Conservation (phyloP, 2,888 invertebrate genomes). For the Dryobotodes eremita region DNA sequence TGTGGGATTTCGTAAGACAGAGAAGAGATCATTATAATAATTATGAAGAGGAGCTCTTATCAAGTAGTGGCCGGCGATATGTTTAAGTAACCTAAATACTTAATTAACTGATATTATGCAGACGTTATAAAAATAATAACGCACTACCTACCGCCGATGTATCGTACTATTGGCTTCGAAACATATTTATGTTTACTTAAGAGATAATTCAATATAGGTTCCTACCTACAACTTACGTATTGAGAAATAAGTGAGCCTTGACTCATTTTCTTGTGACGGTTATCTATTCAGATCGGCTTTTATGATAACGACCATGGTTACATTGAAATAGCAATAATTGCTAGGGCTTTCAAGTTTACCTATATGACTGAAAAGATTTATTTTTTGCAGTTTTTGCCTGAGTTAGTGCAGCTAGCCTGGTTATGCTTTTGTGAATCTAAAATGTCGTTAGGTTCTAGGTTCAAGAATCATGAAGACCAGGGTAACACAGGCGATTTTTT, state of each 20-base stretch:
- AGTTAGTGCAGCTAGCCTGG: background rate
- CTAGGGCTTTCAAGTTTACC: background rate
- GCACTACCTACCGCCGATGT: background rate
- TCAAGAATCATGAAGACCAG: background rate
- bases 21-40: background rate
- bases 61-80: background rate
- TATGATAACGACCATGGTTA: background rate
- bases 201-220: background rate
- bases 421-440: background rate
- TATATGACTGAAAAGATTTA: background rate
- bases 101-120: background rate
- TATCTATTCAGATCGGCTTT: constrained; percentile 1
- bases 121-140: background rate
- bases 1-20: background rate
- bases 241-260: constrained; percentile 13
- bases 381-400: background rate
- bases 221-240: background rate
- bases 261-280: background rate
- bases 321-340: background rate
- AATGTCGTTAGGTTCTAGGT: background rate
- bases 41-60: background rate
- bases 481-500: no score
- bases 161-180: background rate
- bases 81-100: background rate
- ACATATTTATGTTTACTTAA: background rate